phyloP scores from a whole-genome alignment of 2,888 invertebrate genomes.

The Andrena trimmerana region DNA sequence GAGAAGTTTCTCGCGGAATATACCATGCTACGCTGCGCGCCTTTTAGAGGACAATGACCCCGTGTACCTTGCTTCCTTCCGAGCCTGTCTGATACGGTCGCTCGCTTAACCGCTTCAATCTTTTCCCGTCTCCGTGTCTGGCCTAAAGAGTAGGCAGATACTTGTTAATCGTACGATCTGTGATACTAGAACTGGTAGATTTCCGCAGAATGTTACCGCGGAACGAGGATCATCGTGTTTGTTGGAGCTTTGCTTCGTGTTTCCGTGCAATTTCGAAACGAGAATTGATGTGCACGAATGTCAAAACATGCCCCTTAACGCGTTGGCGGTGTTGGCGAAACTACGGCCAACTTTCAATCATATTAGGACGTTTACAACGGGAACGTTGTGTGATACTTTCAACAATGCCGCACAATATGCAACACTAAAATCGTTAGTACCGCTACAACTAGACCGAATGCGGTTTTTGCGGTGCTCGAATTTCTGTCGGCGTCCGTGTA shows the following conservation, averaged over 20 bases:
- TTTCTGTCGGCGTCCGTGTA: constrained; percentile 18
- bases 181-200: neutral
- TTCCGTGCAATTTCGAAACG: neutral
- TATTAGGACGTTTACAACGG: neutral
- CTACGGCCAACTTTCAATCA: neutral
- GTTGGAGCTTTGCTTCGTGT: neutral
- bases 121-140: neutral
- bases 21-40: constrained; percentile 62
- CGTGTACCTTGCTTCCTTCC: constrained; percentile 63
- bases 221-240: neutral
- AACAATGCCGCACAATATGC: constrained; percentile 15
- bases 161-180: neutral
- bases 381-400: constrained; percentile 24
- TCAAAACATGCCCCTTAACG: neutral
- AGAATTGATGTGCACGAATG: neutral
- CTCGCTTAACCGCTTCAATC: constrained; percentile 18
- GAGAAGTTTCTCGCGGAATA: constrained; percentile 35
- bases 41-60: constrained; percentile 73
- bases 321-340: neutral
- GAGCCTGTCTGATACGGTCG: constrained; percentile 54
- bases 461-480: constrained; percentile 52
- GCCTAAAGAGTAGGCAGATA: neutral
- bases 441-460: constrained; percentile 40
- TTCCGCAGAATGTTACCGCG: neutral
- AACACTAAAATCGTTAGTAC: constrained; percentile 26